These are phyloP conservation scores for Bombus soroeensis DNA, from an alignment of 1,140 invertebrate genomes.

Conservation along the genomic window DNA sequence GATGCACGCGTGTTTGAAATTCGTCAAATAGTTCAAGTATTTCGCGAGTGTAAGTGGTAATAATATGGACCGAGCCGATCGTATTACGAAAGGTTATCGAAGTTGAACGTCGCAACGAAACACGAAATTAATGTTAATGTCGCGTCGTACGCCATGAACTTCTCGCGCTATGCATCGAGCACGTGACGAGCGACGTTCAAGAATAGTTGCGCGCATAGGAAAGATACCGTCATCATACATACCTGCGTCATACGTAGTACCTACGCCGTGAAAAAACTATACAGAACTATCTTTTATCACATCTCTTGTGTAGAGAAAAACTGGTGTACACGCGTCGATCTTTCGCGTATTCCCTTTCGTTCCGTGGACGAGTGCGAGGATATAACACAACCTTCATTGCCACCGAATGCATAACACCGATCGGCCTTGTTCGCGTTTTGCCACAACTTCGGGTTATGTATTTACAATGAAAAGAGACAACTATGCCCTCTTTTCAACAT, in stretches of 20 bases:
- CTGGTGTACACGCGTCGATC: background rate
- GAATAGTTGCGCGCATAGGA: background rate
- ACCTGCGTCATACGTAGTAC: background rate
- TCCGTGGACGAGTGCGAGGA: background rate
- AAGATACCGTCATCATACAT: background rate
- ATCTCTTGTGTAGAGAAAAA: background rate
- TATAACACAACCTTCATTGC: slow-evolving; percentile 24
- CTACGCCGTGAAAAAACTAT: too few relatives aligned
- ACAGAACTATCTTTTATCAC: background rate
- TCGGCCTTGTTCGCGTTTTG: slow-evolving; percentile 26
- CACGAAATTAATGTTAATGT: background rate
- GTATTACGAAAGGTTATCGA: background rate
- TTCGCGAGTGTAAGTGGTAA: too few relatives aligned
- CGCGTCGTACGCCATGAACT: background rate
- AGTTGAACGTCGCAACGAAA: background rate
- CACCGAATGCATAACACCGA: background rate
- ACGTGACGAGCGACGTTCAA: background rate
- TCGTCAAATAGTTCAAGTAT: background rate
- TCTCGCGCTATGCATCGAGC: background rate
- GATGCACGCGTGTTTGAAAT: background rate
- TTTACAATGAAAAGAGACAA: background rate
- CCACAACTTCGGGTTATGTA: background rate
- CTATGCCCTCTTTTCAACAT: background rate
- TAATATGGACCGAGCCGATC: background rate
- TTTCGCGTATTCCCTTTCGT: background rate